Evolutionary conservation across 2,888 invertebrate genomes (phyloP), one percentile per base, ranked within the genome.

Genomic region (Lasioglossum zephyrum): DNA sequence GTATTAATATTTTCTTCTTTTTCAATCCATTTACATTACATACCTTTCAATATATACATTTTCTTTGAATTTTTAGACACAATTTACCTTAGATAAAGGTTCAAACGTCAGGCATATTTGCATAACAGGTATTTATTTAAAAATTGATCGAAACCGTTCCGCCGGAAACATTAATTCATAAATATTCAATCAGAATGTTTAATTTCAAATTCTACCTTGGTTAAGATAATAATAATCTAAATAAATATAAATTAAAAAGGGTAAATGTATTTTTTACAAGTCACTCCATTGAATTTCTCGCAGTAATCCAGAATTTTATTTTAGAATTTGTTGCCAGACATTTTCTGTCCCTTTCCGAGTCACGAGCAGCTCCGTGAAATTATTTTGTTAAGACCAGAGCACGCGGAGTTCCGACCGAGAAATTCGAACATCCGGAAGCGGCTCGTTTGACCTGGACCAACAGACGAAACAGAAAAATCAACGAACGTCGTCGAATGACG

Each of bases 381-480:
- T 41, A 41, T 70, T 70, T 70, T 41, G 39, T 13, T 41, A 39
- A 41, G 41, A 18, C 22, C 70, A 5, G 31, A n/a, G 5, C 2
- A 13, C n/a, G 13, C 2, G n/a, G 39, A 5, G 41, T 41, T n/a
- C n/a, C 13, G 22, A 9, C 70, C n/a, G 41, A 70, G 66, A 36
- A 69, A 36, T 69, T 41, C 9, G 70, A 70, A 41, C 39, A 70
- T 41, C 70, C 70, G 70, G 70, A 70, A 70, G 41, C 39, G 41
- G 39, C 70, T 41, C 70, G 70, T 70, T 41, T 41, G 70, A 70
- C 11, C 22, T 13, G 70, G 22, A 22, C 70, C 41, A 39, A 70
- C 39, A 49, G 70, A 70, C 41, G 70, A 70, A 70, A 70, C 41
- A n/a, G 41, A 70, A 70, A 70, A 70, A 77, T 70, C 47, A 66